These are phyloP conservation scores for Stenodera caucasica DNA, from an alignment of 2,888 invertebrate genomes.

Conservation along the genomic window DNA sequence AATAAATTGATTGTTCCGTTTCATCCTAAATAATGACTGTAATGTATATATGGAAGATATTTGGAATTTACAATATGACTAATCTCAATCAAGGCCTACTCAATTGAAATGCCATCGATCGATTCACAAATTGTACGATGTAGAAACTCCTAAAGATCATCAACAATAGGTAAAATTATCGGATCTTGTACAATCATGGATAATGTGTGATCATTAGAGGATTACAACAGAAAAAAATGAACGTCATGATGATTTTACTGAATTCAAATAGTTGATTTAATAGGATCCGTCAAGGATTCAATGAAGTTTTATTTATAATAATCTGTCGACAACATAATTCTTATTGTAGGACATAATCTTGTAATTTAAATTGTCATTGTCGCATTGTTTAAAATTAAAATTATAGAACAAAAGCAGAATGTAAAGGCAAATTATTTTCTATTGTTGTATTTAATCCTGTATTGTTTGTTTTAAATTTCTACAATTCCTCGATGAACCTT, in stretches of 20 bases:
- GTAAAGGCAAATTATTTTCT: slow-evolving; percentile 14
- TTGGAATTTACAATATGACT: neutral
- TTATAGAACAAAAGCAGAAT: slow-evolving; percentile 1
- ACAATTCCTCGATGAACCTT: neutral
- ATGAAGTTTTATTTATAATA: neutral
- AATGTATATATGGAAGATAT: neutral
- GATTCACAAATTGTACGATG: neutral
- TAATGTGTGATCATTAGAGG: neutral
- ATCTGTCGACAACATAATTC: neutral
- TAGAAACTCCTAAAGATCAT: neutral
- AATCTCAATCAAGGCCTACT: neutral
- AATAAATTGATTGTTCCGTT: neutral
- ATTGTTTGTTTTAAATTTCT: slow-evolving; percentile 9
- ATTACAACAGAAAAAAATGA: neutral
- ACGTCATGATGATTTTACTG: neutral
- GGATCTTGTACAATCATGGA: neutral
- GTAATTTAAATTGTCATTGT: slow-evolving; percentile 14
- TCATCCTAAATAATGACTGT: neutral
- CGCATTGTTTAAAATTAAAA: slow-evolving; percentile 10
- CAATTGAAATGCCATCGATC: neutral
- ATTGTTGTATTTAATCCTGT: slow-evolving; percentile 11
- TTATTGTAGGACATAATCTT: slow-evolving; percentile 4
- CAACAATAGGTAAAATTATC: neutral
- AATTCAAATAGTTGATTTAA: neutral
- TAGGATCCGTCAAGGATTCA: neutral